Evolutionary conservation across 2,113 vertebrate genomes (phyloP), one percentile per base, ranked within the genome.

Genomic region (Nicator chloris): DNA sequence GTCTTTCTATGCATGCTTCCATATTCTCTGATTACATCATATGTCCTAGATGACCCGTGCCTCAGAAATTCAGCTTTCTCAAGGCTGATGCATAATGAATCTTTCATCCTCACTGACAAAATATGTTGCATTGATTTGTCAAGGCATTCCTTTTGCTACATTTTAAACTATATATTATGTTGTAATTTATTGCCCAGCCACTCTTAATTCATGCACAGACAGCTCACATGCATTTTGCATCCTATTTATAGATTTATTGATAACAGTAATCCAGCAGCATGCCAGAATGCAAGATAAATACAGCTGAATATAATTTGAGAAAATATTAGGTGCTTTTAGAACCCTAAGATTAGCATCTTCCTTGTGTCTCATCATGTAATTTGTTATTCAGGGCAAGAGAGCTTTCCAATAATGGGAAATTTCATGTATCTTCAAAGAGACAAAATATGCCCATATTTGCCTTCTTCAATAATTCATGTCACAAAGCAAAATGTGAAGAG

Each of bases 271-370:
- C 78, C 49, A 84, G 61, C 33, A 91, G 35, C 44, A 37, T 54
- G n/a, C 54, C 82, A 88, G 42, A 59, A 42, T 60, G 56, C 26
- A 80, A 68, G n/a, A 70, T 63, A 64, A 75, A 69, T 84, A 83
- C 57, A 71, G 47, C 65, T 53, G 28, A 73, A 88, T 86, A 81
- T 84, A 78, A 86, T 78, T 71, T 69, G 31, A 86, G 60, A 84
- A 96, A 95, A 93, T 93, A 88, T 69, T 82, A 93, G 49, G 69
- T 93, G 92, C 93, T 94, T 96, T 96, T 93, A 96, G 76, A 88
- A 75, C 20, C 21, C 30, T 27, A 81, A 78, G 53, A 90, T 88
- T 68, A 92, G 82, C 83, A 90, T 90, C 76, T 85, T 90, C 56
- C 44, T 47, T 71, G 60, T 84, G 64, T 75, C 31, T 86, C 37